Conservation (phyloP, 1,140 invertebrate genomes). For the Drosophila asahinai region DNA sequence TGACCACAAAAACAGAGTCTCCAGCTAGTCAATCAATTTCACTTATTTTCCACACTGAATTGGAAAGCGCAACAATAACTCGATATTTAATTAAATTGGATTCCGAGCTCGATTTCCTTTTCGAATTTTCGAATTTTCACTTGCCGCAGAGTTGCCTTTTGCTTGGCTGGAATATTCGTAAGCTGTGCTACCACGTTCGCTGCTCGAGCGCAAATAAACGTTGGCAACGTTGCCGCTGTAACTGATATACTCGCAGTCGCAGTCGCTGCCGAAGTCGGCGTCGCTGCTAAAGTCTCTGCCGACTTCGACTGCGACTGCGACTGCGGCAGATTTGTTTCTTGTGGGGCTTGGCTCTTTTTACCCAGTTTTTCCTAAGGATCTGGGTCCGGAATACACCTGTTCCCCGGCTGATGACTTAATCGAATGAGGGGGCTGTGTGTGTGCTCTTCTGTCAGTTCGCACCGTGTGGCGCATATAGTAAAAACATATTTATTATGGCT, state of each 20-base stretch:
- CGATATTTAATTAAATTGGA: slow-evolving; percentile 56
- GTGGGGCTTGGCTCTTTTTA: slow-evolving; percentile 56
- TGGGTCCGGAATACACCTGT: slow-evolving; percentile 30
- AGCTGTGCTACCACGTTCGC: slow-evolving; percentile 78
- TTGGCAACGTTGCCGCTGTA: slow-evolving; percentile 68
- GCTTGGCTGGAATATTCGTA: slow-evolving; percentile 6
- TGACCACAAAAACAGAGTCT: slow-evolving; percentile 42
- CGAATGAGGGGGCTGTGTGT: slow-evolving; percentile 14
- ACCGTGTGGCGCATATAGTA: slow-evolving; percentile 9
- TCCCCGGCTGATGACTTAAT: slow-evolving; percentile 39
- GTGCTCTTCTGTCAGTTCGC: slow-evolving; percentile 2
- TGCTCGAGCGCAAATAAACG: slow-evolving; percentile 82
- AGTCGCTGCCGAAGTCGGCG: slow-evolving; percentile 9
- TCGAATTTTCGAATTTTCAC: slow-evolving; percentile 40
- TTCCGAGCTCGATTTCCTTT: slow-evolving; percentile 40
- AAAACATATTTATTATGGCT: slow-evolving; percentile 45
- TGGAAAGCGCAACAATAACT: slow-evolving; percentile 58
- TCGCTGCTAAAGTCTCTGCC: background rate
- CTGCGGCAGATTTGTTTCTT: background rate
- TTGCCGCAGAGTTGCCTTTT: slow-evolving; percentile 25
- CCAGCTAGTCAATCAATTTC: slow-evolving; percentile 16
- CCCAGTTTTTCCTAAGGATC: slow-evolving; percentile 16
- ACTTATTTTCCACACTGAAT: slow-evolving; percentile 48
- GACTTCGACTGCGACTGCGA: background rate
- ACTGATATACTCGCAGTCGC: slow-evolving; percentile 79